phyloP scores from a whole-genome alignment of 2,113 vertebrate genomes.

The Dasyurus viverrinus region DNA sequence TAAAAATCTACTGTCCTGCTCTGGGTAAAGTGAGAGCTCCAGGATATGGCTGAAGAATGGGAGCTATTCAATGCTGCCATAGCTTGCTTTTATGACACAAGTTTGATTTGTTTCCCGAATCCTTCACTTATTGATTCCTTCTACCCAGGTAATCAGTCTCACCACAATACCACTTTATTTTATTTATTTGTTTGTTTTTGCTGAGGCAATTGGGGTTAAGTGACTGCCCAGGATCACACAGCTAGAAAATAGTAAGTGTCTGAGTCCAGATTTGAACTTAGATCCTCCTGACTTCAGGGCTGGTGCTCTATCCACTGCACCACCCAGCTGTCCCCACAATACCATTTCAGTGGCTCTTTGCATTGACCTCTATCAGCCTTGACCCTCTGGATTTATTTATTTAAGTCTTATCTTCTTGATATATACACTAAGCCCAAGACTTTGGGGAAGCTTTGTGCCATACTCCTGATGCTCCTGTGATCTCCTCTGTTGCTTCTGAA shows the following conservation, averaged over 20 bases:
- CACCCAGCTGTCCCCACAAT: neutral
- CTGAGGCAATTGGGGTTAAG: too few species aligned
- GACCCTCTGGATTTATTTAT: neutral
- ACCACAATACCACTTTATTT: neutral
- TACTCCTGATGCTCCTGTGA: neutral
- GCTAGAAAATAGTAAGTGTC: too few species aligned
- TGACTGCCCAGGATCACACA: too few species aligned
- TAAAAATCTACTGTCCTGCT: neutral
- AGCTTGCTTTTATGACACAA: neutral
- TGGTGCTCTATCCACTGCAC: too few species aligned
- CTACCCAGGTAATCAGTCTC: neutral
- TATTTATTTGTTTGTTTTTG: too few species aligned
- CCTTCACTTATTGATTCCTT: neutral
- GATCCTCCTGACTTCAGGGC: too few species aligned
- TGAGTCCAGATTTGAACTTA: too few species aligned
- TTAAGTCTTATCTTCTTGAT: neutral
- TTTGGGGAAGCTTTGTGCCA: neutral
- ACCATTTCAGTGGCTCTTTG: neutral
- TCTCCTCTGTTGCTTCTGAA: neutral
- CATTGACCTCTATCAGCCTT: neutral
- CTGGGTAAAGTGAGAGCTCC: neutral
- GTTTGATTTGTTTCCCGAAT: neutral
- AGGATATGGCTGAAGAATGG: neutral
- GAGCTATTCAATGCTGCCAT: neutral
- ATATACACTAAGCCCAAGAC: neutral